Evolutionary conservation across 2,888 invertebrate species (phyloP), one percentile per base, ranked within the genome.

Genomic region (Ypsolopha sequella): DNA sequence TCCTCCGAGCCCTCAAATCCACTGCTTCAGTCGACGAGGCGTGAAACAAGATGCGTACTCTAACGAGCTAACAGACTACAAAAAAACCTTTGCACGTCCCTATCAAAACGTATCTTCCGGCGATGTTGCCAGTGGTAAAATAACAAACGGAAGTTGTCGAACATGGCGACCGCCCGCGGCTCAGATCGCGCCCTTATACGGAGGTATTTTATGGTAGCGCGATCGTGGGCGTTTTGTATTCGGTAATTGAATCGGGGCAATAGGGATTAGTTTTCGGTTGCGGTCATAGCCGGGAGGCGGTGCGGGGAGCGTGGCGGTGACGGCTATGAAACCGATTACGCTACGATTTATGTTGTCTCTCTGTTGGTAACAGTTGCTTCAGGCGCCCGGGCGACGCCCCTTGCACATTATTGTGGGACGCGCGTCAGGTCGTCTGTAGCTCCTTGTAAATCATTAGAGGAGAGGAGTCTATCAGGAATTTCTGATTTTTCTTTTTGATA

Each of bases 11-110:
- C 50, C 33, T 43, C 34, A 13, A 48, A 70, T 63, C 64, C 69
- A 63, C 65, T 67, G 62, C 62, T 60, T 60, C 52, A 54, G 56
- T 55, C 65, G 61, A 45, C 67, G 70, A 61, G 60, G 75, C 78
- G 76, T 70, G 65, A 68, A 72, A 74, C 74, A 67, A 73, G 73
- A 70, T 66, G 68, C 66, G 67, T 64, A 64, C 66, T 60, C 58
- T 76, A 80, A 78, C 76, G 72, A 78, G 73, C 72, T 64, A 70
- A 71, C 73, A 48, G 48, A 49, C 36, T 13, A 51, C 44, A 41
- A 51, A 36, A 43, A 41, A 43, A 41, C 11, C 24, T 24, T 35
- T 24, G 33, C 33, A 24, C 35, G 34, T 41, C 44, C 45, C 44
- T 51, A 51, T 45, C 36, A 51, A 51, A 51, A 66, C 64, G 64